Base-by-base conservation (phyloP, 2,888 invertebrate genomes). In the Ichneumon xanthorius region DNA sequence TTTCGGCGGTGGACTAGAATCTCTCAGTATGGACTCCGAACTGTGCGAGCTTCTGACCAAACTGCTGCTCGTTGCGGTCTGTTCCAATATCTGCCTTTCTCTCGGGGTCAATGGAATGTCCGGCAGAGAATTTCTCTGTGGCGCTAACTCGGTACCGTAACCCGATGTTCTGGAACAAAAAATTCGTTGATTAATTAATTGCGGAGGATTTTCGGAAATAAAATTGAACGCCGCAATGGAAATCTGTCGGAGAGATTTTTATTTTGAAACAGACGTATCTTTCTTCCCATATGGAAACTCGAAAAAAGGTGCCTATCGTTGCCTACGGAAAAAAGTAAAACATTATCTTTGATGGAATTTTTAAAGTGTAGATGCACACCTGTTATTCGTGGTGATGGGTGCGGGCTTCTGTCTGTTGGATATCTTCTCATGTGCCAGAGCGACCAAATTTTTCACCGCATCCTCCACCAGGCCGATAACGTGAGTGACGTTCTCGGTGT, bases 41-140 rank as follows among this genome's bases (percentile, higher is more conserved):
- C 97, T 97, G 92, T 97, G 97, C 75, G 97, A 97, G 76, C 96
- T 96, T 88, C 97, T 95, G 86, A 97, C 96, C 83, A 96, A 95
- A 91, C 94, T 95, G 87, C 94, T 94, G 90, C 94, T 93, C 88
- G 94, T 94, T 7, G 95, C 95, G 9, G 95, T 95, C 89, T 95
- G 95, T 86, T 96, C 96, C 89, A 96, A 93, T 88, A 96, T 95
- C 88, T 96, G 96, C 68, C 96, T 95, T 94, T 97, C 97, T 92
- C 97, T 96, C 70, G 97, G 97, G 85, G 97, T 97, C 90, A 98
- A 94, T 30, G 97, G 97, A 92, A 98, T 98, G 94, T 98, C 98
- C 93, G 97, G 95, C 90, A 97, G 93, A 80, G 96, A 97, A 91
- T 96, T 96, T 90, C 96, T 95, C 94, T 96, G 96, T 50, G 92